These are phyloP conservation scores for Betta splendens DNA, from an alignment of 2,797 vertebrate genomes.

Conservation along the genomic window DNA sequence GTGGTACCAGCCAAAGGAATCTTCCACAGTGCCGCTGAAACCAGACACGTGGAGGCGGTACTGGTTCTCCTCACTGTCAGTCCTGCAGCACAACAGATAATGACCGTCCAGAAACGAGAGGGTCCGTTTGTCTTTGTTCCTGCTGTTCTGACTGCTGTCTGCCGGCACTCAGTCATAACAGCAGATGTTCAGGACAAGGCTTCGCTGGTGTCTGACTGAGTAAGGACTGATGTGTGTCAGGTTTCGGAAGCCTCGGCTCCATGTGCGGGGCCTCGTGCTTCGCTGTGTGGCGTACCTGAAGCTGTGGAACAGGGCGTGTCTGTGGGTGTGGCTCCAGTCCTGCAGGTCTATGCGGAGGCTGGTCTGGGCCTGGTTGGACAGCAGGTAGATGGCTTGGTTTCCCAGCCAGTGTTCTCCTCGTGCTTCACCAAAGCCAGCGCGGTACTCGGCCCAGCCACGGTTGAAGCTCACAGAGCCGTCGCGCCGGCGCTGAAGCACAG, in stretches of 20 bases:
- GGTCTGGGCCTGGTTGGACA: conserved; percentile 81
- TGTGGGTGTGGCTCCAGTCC: conserved; percentile 84
- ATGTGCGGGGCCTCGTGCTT: no score
- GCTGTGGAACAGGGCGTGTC: conserved; percentile 82
- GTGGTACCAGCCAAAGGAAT: conserved; percentile 91
- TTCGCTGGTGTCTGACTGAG: no score
- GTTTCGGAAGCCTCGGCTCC: no score
- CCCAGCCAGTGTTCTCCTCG: conserved; percentile 81
- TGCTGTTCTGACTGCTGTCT: no score
- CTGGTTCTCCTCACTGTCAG: conserved; percentile 78
- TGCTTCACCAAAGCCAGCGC: conserved; percentile 76
- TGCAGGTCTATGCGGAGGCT: conserved; percentile 84
- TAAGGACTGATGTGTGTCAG: no score
- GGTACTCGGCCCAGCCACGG: conserved; percentile 79
- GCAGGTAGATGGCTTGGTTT: conserved; percentile 80
- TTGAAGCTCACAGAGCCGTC: conserved; percentile 78
- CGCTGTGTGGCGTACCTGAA: conserved; percentile 65
- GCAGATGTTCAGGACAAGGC: no score
- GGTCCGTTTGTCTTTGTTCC: no score
- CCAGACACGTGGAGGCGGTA: conserved; percentile 85
- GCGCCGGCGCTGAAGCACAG: conserved; percentile 74
- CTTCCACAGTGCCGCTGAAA: conserved; percentile 84
- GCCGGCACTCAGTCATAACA: no score
- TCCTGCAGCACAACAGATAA: conserved; percentile 58
- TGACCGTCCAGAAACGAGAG: no score